Evolutionary conservation across 2,797 vertebrate species (phyloP).

Genomic region (Acanthurus lineatus): DNA sequence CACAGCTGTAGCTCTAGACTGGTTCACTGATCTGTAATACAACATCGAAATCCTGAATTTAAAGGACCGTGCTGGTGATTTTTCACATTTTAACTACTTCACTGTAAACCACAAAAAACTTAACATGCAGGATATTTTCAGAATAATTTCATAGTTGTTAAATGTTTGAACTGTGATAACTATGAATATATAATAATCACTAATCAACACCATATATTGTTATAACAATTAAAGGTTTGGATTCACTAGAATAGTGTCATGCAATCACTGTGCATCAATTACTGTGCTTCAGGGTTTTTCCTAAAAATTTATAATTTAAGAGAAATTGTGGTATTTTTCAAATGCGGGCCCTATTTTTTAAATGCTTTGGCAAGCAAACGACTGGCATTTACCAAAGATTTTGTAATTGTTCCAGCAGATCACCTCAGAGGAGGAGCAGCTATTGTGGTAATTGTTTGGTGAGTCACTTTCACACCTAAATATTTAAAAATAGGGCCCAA

Average conservation of each 20-base stretch:
- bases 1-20: slow-evolving; percentile 45
- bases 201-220: background rate
- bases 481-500: no score
- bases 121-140: background rate
- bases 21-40: slow-evolving; percentile 16
- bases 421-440: no score
- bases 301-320: no score
- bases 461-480: no score
- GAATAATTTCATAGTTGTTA: background rate
- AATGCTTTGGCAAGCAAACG: no score
- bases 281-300: background rate
- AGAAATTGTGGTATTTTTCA: no score
- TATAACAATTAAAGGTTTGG: slow-evolving; percentile 1
- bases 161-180: background rate
- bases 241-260: slow-evolving; percentile 11
- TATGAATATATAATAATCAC: slow-evolving; percentile 4
- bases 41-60: background rate
- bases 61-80: background rate
- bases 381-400: no score
- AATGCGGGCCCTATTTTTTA: no score
- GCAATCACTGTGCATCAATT: background rate
- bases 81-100: slow-evolving; percentile 11
- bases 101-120: slow-evolving; percentile 1
- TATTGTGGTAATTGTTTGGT: no score
- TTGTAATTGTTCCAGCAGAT: no score